A percentile compares a stretch with the other conserved stretches of the same genome.
phyloP scores from a whole-genome alignment of 2,113 vertebrate species.

The Erythrocercus mccallii region DNA sequence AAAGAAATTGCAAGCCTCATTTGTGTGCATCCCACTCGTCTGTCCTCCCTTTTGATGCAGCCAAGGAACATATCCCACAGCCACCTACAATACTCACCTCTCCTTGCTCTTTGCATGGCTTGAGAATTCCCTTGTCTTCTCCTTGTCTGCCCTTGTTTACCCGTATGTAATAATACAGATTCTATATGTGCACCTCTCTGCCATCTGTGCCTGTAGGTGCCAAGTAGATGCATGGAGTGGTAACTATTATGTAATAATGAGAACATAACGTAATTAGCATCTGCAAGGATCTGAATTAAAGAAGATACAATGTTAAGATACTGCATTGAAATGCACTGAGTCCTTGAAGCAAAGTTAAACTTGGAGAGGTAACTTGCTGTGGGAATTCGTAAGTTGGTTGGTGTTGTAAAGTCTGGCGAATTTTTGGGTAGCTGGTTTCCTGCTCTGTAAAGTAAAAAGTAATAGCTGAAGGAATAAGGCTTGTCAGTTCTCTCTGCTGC shows the following conservation, averaged over 20 bases:
- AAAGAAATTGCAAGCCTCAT: not conserved
- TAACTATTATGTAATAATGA: slow-evolving; percentile 26
- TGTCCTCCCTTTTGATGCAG: not conserved
- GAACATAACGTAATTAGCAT: slow-evolving; percentile 29
- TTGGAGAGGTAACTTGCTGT: not conserved
- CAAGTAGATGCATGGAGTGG: slow-evolving; percentile 1
- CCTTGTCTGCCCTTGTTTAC: slow-evolving; percentile 20
- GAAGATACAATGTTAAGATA: not conserved
- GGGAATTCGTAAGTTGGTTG: not conserved
- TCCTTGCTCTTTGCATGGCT: not conserved
- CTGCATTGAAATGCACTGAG: not conserved
- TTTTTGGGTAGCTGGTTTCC: not conserved
- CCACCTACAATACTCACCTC: slow-evolving; percentile 16
- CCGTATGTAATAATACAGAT: not conserved
- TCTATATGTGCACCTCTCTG: not conserved
- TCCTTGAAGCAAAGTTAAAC: slow-evolving; percentile 6
- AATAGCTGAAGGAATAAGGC: not conserved
- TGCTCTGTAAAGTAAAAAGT: not conserved
- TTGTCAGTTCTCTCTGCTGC: not conserved
- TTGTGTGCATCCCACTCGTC: slow-evolving; percentile 11
- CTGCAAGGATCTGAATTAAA: not conserved
- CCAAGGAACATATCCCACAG: not conserved
- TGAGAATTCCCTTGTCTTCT: slow-evolving; percentile 1
- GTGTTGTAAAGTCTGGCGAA: not conserved
- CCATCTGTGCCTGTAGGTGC: slow-evolving; percentile 2